A percentile compares a stretch with the other conserved stretches of the same genome.
Evolutionary conservation across 2,797 vertebrate species (phyloP).

Genomic region (Steatocranus sp.): DNA sequence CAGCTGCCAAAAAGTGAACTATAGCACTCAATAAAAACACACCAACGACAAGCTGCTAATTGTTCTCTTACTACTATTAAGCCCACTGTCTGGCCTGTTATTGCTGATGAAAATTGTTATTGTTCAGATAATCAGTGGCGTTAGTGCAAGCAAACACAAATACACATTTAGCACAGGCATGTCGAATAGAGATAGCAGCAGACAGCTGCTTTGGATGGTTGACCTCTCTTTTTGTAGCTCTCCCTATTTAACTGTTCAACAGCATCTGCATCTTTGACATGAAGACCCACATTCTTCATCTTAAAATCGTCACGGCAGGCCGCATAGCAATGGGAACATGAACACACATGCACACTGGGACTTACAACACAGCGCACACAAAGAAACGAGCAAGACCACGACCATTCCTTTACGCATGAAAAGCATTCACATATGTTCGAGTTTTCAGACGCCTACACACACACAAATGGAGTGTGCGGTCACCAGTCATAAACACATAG

Average conservation of each 20-base stretch:
- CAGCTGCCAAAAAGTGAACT: background rate
- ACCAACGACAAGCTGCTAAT: background rate
- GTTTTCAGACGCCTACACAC: background rate
- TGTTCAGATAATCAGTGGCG: background rate
- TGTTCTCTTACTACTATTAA: background rate
- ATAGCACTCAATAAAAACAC: background rate
- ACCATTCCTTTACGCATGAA: slow-evolving; percentile 5
- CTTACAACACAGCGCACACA: background rate
- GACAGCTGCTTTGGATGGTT: background rate
- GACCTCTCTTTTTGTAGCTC: background rate
- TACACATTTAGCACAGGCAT: background rate
- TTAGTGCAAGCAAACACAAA: background rate
- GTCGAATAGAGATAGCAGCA: fast-evolving
- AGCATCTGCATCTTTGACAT: slow-evolving; percentile 30
- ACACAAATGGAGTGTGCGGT: slow-evolving; percentile 8
- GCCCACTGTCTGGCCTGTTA: background rate
- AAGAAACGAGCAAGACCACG: background rate
- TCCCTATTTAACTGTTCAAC: background rate
- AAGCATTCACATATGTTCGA: slow-evolving; percentile 34
- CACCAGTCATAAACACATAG: slow-evolving; percentile 42
- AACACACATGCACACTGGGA: background rate
- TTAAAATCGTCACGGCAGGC: slow-evolving; percentile 15
- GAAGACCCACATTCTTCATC: slow-evolving; percentile 30
- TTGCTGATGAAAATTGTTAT: background rate
- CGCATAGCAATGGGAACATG: background rate